phyloP scores from a whole-genome alignment of 2,797 vertebrate species.

The Oceanodroma leucorhoa region DNA sequence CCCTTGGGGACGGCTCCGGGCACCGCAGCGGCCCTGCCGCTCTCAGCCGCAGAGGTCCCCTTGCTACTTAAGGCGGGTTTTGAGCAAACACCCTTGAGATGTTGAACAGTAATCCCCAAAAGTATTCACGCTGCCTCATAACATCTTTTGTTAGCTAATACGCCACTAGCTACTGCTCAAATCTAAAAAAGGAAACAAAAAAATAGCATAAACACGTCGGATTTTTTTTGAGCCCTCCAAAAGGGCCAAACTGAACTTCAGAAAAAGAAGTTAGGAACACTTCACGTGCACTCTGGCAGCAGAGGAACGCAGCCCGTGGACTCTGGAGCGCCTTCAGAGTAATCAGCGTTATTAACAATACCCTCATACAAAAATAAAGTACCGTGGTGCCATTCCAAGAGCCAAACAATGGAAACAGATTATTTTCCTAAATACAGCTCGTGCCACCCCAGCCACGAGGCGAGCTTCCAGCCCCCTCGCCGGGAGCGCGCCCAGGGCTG shows the following conservation, averaged over 20 bases:
- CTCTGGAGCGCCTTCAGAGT: not conserved
- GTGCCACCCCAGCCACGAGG: not conserved
- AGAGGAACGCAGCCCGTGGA: not conserved
- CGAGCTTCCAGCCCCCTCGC: not conserved
- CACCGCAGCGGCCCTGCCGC: rapidly evolving
- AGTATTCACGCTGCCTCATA: not conserved
- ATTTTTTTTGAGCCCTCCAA: not conserved
- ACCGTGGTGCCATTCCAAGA: not conserved
- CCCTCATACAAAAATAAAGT: not conserved
- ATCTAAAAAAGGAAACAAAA: not conserved
- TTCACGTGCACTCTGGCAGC: not conserved
- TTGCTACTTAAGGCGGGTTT: not conserved
- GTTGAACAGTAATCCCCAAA: not conserved
- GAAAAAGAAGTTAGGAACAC: not conserved
- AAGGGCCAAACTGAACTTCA: not conserved
- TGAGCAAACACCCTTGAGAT: not conserved
- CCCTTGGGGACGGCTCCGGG: rapidly evolving
- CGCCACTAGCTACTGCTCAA: not conserved
- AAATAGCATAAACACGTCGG: not conserved
- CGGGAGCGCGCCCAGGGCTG: rapidly evolving
- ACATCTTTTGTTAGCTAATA: not conserved
- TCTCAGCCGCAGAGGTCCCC: not conserved
- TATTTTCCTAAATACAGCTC: not conserved
- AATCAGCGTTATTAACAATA: not conserved
- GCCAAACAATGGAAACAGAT: not conserved